Evolutionary conservation across 2,888 invertebrate genomes (phyloP).

Genomic region (Pheosia tremula): DNA sequence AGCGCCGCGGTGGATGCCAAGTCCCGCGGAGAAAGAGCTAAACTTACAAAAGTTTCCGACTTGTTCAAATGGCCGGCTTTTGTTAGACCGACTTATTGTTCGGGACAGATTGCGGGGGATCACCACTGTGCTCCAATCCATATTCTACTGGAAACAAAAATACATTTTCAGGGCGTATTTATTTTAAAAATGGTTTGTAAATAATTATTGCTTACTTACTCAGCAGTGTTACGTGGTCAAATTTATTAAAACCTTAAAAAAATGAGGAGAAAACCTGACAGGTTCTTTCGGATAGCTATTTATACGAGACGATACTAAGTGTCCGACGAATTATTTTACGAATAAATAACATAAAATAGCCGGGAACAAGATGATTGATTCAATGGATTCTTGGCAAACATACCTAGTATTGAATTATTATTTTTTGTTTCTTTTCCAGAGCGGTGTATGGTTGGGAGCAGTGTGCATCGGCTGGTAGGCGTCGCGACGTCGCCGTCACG

Average conservation of each 20-base stretch:
- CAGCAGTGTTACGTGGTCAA: no score
- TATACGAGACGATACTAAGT: no score
- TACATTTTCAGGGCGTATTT: neutral
- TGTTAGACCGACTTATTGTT: slow-evolving; percentile 83
- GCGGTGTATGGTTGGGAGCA: slow-evolving; percentile 9
- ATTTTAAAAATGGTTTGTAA: neutral
- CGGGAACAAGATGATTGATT: no score
- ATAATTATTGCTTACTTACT: neutral
- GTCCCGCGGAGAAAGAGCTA: slow-evolving; percentile 78
- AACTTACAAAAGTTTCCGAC: slow-evolving; percentile 83
- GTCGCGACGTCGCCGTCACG: slow-evolving; percentile 69
- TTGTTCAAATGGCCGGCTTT: slow-evolving; percentile 83
- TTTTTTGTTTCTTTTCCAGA: neutral
- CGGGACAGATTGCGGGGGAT: slow-evolving; percentile 82
- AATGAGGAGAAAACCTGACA: no score
- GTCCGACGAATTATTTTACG: no score
- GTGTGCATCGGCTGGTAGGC: slow-evolving; percentile 34
- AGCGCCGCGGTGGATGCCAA: slow-evolving; percentile 73
- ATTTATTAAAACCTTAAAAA: no score
- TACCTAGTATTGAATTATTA: no score
- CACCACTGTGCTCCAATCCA: slow-evolving; percentile 54
- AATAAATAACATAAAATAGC: no score
- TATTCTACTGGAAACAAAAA: slow-evolving; percentile 45
- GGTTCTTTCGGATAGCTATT: no score
- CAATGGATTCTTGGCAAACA: no score